These are phyloP conservation scores for Cremastinae sp. DNA, from an alignment of 2,888 invertebrate genomes.

Conservation along the genomic window DNA sequence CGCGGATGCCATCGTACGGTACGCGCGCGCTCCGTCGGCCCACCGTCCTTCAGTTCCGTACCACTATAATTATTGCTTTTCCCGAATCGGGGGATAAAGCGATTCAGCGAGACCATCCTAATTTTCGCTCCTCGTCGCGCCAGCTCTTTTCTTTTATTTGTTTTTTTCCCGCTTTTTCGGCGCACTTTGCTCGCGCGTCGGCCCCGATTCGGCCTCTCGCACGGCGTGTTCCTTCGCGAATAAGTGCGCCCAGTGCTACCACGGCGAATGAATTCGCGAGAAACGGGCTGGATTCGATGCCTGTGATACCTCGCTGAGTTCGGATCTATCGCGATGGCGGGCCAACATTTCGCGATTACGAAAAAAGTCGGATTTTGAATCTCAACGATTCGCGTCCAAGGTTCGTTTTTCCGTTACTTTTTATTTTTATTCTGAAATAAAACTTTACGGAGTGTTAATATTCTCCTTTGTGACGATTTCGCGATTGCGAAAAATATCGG, in stretches of 20 bases:
- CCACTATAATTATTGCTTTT: too few species aligned
- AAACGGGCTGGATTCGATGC: background rate
- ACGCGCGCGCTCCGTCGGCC: slow-evolving; percentile 62
- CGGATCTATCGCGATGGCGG: slow-evolving; percentile 41
- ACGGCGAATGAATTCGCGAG: background rate
- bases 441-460: too few species aligned
- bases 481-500: too few species aligned
- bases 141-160: background rate
- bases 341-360: slow-evolving; percentile 38
- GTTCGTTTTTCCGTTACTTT: slow-evolving; percentile 43
- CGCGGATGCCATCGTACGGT: slow-evolving; percentile 74
- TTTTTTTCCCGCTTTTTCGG: too few species aligned
- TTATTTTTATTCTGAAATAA: background rate
- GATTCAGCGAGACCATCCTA: too few species aligned
- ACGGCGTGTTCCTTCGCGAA: too few species aligned
- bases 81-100: too few species aligned
- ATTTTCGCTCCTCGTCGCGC: too few species aligned
- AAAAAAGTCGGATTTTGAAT: slow-evolving; percentile 54
- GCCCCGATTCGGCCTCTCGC: too few species aligned
- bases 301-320: slow-evolving; percentile 7
- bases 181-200: too few species aligned
- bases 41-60: slow-evolving; percentile 6
- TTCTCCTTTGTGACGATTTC: too few species aligned
- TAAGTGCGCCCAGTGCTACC: background rate
- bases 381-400: slow-evolving; percentile 42